Evolutionary conservation across 2,888 invertebrate species (phyloP).

Genomic region (Lathronympha strigana): DNA sequence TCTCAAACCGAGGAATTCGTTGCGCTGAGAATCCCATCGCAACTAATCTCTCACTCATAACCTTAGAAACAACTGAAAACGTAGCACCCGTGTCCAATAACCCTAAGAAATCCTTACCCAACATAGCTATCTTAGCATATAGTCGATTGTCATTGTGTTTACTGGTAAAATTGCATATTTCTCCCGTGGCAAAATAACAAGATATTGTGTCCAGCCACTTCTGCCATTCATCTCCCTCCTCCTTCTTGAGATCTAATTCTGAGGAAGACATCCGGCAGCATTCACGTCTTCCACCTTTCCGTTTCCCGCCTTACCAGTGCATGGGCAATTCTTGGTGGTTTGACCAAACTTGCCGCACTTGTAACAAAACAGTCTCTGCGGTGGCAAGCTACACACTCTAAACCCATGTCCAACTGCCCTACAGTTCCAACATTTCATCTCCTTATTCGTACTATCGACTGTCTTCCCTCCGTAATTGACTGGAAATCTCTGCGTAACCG

Average conservation of each 20-base stretch:
- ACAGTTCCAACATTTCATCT: slow-evolving; percentile 41
- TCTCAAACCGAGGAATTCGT: not conserved
- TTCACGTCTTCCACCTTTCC: slow-evolving; percentile 14
- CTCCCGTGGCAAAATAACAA: slow-evolving; percentile 10
- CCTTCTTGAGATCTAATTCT: not conserved
- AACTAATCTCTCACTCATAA: not conserved
- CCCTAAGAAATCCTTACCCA: not conserved
- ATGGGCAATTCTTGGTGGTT: not conserved
- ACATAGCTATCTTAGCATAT: not conserved
- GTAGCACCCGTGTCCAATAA: not conserved
- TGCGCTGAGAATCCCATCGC: not conserved
- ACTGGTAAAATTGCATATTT: not conserved
- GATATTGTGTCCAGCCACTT: slow-evolving; percentile 34
- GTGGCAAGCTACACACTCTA: slow-evolving; percentile 22
- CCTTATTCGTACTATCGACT: not conserved
- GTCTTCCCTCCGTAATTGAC: not conserved
- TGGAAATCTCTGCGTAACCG: not conserved
- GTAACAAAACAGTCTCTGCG: no score
- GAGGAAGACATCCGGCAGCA: slow-evolving; percentile 33
- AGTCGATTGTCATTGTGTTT: not conserved
- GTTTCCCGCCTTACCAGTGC: not conserved
- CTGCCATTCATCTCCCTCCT: slow-evolving; percentile 27
- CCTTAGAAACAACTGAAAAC: not conserved
- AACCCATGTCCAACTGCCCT: slow-evolving; percentile 35
- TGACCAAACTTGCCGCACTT: not conserved